phyloP scores from a whole-genome alignment of 2,113 vertebrate genomes.

The Nansenia antarctica region DNA sequence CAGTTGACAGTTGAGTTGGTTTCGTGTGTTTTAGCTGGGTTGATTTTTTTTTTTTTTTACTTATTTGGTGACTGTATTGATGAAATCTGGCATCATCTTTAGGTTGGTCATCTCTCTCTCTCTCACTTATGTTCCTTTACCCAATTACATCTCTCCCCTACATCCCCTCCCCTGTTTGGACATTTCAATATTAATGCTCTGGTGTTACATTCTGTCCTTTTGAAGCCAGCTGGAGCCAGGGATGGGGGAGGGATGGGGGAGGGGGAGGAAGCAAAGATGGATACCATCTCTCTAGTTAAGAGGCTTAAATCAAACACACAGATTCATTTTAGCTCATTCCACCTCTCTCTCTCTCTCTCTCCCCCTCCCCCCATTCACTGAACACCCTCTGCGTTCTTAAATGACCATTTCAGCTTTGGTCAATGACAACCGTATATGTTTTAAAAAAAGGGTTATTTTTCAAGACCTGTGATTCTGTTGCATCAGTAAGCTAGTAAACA shows the following conservation, averaged over 20 bases:
- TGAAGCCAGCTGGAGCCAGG: constrained; percentile 41
- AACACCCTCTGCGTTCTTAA: too few species aligned
- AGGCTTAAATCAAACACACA: constrained; percentile 64
- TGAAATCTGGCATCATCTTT: too few species aligned
- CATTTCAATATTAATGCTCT: constrained; percentile 30
- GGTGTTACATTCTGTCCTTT: constrained; percentile 48
- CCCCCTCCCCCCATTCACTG: constrained; percentile 1
- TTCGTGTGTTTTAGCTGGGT: too few species aligned
- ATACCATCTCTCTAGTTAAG: constrained; percentile 41
- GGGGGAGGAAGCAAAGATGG: constrained; percentile 8
- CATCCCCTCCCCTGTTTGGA: neutral
- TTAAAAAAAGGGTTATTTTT: constrained; percentile 4
- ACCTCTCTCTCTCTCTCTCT: constrained; percentile 6
- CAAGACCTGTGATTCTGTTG: neutral
- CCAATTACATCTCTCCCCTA: too few species aligned
- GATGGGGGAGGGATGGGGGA: neutral
- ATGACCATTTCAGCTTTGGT: neutral
- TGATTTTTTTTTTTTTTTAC: too few species aligned
- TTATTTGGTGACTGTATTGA: too few species aligned
- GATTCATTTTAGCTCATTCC: constrained; percentile 39
- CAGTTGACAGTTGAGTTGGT: too few species aligned
- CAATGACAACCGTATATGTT: neutral
- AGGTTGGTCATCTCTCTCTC: too few species aligned
- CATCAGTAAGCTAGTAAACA: neutral
- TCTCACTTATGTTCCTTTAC: too few species aligned